phyloP scores from a whole-genome alignment of 2,797 vertebrate genomes.

The Taeniopygia guttata region DNA sequence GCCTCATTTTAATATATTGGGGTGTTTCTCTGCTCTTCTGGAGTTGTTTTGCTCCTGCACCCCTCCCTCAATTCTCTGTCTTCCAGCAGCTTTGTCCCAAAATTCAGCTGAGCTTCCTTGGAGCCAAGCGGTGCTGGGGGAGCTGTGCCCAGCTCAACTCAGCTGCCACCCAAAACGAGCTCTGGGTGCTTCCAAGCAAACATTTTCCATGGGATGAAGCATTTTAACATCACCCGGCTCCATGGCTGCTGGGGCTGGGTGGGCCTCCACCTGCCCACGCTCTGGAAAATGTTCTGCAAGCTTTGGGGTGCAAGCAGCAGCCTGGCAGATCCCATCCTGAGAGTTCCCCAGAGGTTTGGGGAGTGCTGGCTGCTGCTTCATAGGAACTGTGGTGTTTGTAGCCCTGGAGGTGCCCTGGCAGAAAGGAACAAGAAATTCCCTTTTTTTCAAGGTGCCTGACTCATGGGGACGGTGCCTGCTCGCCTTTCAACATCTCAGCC shows the following conservation, averaged over 20 bases:
- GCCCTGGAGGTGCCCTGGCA: background rate
- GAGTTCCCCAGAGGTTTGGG: background rate
- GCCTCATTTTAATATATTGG: background rate
- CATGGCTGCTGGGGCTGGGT: fast-evolving
- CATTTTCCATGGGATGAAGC: background rate
- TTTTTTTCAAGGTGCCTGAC: background rate
- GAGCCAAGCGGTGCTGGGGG: fast-evolving
- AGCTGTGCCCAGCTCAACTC: background rate
- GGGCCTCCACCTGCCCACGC: background rate
- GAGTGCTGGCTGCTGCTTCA: fast-evolving
- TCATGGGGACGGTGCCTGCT: fast-evolving
- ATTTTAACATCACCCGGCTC: fast-evolving
- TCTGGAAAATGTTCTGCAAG: fast-evolving
- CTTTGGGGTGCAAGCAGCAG: background rate
- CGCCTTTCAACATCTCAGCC: fast-evolving
- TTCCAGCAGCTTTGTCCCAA: background rate
- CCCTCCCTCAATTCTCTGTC: fast-evolving
- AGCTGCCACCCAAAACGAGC: background rate
- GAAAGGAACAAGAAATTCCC: background rate
- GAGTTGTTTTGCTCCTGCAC: fast-evolving
- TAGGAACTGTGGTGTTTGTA: background rate
- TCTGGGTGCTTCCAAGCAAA: background rate
- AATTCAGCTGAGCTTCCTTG: background rate
- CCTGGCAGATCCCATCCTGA: fast-evolving
- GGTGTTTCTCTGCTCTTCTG: background rate